Evolutionary conservation across 1,140 invertebrate genomes (phyloP).

Genomic region (Euura saliciscinereae): DNA sequence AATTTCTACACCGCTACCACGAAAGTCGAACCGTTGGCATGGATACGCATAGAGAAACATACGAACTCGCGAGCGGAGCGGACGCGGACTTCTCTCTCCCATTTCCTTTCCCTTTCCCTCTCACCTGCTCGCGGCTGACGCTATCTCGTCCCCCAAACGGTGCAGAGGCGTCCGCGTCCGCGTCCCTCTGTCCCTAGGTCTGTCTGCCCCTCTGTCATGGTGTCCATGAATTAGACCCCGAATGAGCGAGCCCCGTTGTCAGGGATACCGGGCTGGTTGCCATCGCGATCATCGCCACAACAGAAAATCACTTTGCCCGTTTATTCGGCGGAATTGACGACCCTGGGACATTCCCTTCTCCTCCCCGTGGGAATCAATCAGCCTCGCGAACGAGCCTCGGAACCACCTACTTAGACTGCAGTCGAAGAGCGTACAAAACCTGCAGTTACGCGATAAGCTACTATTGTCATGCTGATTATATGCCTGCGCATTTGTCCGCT

Average conservation of each 20-base stretch:
- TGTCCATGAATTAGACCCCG: constrained; percentile 47
- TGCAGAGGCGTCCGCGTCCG: constrained; percentile 4
- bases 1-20: constrained; percentile 9
- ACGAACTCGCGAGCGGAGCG: constrained; percentile 41
- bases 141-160: constrained; percentile 14
- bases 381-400: background rate
- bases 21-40: constrained; percentile 42
- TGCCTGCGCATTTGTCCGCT: too few species aligned
- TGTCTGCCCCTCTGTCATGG: constrained; percentile 33
- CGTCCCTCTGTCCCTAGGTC: constrained; percentile 28
- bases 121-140: constrained; percentile 18
- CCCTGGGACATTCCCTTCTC: background rate
- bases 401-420: too few species aligned
- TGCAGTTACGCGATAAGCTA: too few species aligned
- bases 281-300: constrained; percentile 58
- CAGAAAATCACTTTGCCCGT: constrained; percentile 58
- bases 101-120: constrained; percentile 22
- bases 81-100: constrained; percentile 20
- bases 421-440: too few species aligned
- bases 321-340: constrained; percentile 55
- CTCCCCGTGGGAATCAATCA: background rate
- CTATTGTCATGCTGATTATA: too few species aligned
- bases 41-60: constrained; percentile 47
- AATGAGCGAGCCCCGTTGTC: constrained; percentile 47
- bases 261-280: constrained; percentile 51